Base-by-base conservation (phyloP, 2,113 vertebrate species). In the Patagioenas fasciata region DNA sequence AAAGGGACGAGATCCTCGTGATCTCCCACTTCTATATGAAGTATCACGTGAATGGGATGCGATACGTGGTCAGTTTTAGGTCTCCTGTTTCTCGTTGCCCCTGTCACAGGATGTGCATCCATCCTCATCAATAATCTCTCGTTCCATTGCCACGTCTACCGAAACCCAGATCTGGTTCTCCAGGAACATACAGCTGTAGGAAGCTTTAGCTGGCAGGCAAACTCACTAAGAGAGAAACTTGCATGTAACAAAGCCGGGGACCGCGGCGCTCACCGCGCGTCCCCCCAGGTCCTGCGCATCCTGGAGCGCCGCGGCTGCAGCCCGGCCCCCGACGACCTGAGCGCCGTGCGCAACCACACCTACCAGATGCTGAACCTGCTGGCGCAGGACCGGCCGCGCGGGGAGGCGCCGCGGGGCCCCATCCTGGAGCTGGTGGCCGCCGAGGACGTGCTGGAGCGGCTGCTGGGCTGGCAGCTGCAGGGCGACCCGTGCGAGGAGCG, bases 281-380 rank as follows among this genome's bases (percentile, higher is more conserved):
- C 2, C 60, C 11, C 40, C 1, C 88, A 99, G 99, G 98, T 99
- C 36, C 98, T 99, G 11, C 98, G 98, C 95, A 99, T 99, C 79
- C 95, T 99, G 97, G 99, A 99, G 92, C 98, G 98, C 58, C 97
- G 96, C 0, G 98, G 99, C 28, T 86, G 98, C 29, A 60, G 77
- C 20, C 97, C 98, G 0, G 98, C 98, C 13, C 95, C 98, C 0
- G 99, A 99, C 2, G 99, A 99, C 97, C 98, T 99, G 87, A 99
- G 98, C 4, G 98, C 99, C 0, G 99, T 99, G 90, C 97, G 99
- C 81, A 99, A 99, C 97, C 98, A 99, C 98, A 99, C 99, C 4
- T 99, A 99, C 93, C 99, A 99, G 98, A 99, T 99, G 99, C 74
- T 99, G 86, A 99, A 98, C 69, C 97, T 99, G 69, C 97, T 99